Evolutionary conservation across 2,113 vertebrate species (phyloP), one percentile per base, ranked within the genome.

Genomic region (Nesogale talazaci): DNA sequence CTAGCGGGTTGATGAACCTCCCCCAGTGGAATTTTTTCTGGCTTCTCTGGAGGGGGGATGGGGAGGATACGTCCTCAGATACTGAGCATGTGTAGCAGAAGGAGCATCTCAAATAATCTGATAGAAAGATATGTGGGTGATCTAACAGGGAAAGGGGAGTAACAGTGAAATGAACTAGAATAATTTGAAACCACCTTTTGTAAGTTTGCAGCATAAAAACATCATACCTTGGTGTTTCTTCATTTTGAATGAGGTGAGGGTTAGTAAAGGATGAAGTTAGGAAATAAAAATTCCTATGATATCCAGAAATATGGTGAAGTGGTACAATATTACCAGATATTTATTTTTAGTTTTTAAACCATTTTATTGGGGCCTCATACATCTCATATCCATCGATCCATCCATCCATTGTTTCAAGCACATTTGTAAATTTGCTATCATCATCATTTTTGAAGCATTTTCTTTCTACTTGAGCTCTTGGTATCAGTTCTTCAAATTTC

Each of bases 141-240:
- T 52, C 7, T 6, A 4, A 36, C 5, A 61, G 63, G 25, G 15
- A 4, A 52, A 52, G 2, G 38, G 75, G 7, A 83, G 1, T 12
- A 23, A 56, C 0, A 65, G 67, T n/a, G 42, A n/a, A 70, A 27
- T 34, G 56, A 57, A 65, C 10, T 27, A 81, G 67, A 12, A 11
- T 36, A 72, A 74, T 59, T 57, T 67, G 34, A 88, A 88, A 56
- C 22, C 82, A n/a, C 40, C 59, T 65, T 82, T 69, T 69, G n/a
- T 69, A 67, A 90, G n/a, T 4, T 36, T 63, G 8, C 6, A 34
- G 56, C 5, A 69, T 56, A 69, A 9, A 72, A 70, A 61, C 17
- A 61, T 61, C n/a, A 29, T 63, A 9, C 83, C 76, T 61, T 20
- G 90, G 29, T 72, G 11, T 84, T 46, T 80, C 63, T 94, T 89